phyloP scores from a whole-genome alignment of 2,797 vertebrate species.

The Eupleurogrammus muticus region DNA sequence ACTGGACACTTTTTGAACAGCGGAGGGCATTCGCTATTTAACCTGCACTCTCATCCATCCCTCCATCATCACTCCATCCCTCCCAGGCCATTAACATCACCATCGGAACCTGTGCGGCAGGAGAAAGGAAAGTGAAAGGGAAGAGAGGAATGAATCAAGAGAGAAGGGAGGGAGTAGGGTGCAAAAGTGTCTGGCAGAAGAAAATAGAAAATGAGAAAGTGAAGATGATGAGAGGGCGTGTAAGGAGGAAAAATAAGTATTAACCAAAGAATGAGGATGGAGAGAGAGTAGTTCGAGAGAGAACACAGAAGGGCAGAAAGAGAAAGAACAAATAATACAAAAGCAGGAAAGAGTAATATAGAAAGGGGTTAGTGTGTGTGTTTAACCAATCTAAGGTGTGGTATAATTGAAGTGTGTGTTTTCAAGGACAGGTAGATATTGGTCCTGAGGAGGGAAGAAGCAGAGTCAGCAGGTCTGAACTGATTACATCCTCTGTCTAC shows the following conservation, averaged over 20 bases:
- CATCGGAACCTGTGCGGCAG: not conserved
- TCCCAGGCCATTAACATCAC: not conserved
- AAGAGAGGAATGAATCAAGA: not conserved
- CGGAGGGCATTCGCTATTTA: not conserved
- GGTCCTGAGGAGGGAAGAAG: constrained; percentile 67
- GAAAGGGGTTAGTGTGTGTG: constrained; percentile 32
- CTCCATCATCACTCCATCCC: constrained; percentile 1
- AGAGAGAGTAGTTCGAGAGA: not conserved
- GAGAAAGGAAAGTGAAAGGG: not conserved
- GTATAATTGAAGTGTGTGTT: constrained; percentile 77
- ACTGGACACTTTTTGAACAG: not conserved
- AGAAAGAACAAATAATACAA: constrained; percentile 6
- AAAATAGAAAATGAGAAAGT: not conserved
- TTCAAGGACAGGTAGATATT: constrained; percentile 80
- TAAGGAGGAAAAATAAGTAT: not conserved
- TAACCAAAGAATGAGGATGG: not conserved
- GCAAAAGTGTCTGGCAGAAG: not conserved
- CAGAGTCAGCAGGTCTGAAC: constrained; percentile 72
- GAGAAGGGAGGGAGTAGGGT: too few species aligned
- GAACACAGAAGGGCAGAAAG: not conserved
- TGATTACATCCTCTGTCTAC: constrained; percentile 68
- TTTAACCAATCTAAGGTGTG: constrained; percentile 59
- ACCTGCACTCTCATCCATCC: not conserved
- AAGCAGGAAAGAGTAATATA: constrained; percentile 23
- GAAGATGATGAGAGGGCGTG: not conserved